phyloP scores from a whole-genome alignment of 2,888 invertebrate genomes.

The Belgica antarctica region DNA sequence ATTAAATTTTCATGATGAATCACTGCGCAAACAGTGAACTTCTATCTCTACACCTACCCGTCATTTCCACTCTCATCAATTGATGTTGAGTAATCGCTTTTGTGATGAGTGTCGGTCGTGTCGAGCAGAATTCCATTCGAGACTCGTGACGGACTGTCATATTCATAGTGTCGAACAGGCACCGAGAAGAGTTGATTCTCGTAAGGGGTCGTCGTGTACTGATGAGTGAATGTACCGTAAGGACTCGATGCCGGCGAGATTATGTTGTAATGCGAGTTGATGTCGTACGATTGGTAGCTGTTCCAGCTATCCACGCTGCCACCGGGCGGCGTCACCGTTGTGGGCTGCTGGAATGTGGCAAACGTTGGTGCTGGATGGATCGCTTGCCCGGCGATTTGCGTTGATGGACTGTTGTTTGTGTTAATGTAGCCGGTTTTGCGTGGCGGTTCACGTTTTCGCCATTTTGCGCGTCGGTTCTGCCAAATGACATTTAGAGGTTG shows the following conservation, averaged over 20 bases:
- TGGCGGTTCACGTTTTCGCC: conserved; percentile 91
- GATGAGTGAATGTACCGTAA: conserved; percentile 64
- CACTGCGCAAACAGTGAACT: conserved; percentile 29
- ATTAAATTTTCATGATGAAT: conserved; percentile 37
- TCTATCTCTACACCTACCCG: conserved; percentile 47
- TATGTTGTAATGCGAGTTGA: conserved; percentile 71
- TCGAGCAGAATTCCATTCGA: conserved; percentile 48
- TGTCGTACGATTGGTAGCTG: conserved; percentile 71
- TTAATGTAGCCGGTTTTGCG: conserved; percentile 80
- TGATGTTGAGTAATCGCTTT: conserved; percentile 59
- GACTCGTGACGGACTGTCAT: conserved; percentile 53
- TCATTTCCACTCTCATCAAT: conserved; percentile 52
- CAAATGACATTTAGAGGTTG: conserved; percentile 61
- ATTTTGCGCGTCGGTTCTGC: conserved; percentile 88
- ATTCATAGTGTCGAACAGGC: conserved; percentile 60
- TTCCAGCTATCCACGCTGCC: conserved; percentile 77
- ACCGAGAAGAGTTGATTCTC: conserved; percentile 69
- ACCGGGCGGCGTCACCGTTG: conserved; percentile 59
- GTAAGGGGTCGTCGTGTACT: conserved; percentile 60
- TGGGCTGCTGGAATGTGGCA: conserved; percentile 62
- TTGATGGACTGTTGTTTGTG: conserved; percentile 67
- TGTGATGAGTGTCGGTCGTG: conserved; percentile 62
- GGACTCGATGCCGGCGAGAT: conserved; percentile 68
- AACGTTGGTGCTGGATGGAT: conserved; percentile 58
- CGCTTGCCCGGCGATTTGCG: conserved; percentile 56